Evolutionary conservation across 2,797 vertebrate genomes (phyloP), one percentile per base, ranked within the genome.

Genomic region (Ficedula albicollis): DNA sequence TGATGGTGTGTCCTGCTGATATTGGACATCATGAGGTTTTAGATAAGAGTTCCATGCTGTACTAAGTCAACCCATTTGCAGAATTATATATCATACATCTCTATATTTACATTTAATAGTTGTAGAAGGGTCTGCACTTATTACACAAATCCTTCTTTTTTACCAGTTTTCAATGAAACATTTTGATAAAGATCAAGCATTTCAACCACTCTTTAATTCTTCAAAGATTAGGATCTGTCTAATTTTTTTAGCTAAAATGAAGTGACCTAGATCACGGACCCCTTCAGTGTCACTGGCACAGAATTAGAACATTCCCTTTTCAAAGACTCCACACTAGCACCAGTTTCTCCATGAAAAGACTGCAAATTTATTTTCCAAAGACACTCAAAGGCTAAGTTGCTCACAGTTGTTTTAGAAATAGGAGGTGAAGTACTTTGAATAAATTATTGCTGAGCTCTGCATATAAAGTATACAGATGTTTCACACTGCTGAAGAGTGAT

Each of bases 371-470:
- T 92, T 93, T 95, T 91, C 32, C 49, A 88, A 76, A 89, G 63
- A 43, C 21, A 54, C 34, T 90, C 90, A 88, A 92, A 90, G 77
- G 70, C 32, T 76, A 82, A 78, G 67, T 84, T 95, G 36, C 69
- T 91, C 59, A 76, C 85, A 90, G 55, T 91, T 93, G 30, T 52
- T 87, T 93, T 80, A 93, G 69, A 92, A 96, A 94, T 84, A 90
- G 48, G 67, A 96, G 78, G 77, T 89, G 67, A 95, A 94, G 36
- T 67, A 75, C 41, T 91, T 84, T 67, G 77, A 88, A 93, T 95
- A 90, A 94, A 95, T 90, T 69, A 93, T 82, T 91, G 59, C 48
- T 96, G 70, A 82, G 34, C 36, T 94, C 63, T 93, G 86, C 81
- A 89, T 89, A 59, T 36, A 59, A 90, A 95, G 8, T 67, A 49